phyloP scores from a whole-genome alignment of 2,113 vertebrate species.

The Pithys albifrons region DNA sequence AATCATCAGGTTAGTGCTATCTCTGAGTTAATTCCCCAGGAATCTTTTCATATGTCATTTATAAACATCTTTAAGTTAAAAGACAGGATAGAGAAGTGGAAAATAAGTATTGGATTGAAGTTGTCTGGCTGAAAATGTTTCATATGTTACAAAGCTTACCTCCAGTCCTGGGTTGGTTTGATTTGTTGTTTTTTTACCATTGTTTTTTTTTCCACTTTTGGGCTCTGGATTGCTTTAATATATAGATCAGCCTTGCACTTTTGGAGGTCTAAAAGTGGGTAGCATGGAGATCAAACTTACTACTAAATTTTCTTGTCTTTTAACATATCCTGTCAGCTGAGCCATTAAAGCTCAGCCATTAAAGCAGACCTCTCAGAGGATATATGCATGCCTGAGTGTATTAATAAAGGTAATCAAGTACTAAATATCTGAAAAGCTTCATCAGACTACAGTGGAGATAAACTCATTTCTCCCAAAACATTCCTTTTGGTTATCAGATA shows the following conservation, averaged over 20 bases:
- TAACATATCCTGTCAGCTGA: neutral
- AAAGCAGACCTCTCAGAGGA: slow-evolving; percentile 1
- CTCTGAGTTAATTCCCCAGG: neutral
- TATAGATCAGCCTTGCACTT: neutral
- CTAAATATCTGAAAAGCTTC: slow-evolving; percentile 23
- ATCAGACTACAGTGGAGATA: neutral
- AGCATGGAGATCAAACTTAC: neutral
- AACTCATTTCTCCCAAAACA: neutral
- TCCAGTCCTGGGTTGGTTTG: neutral
- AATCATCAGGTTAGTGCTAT: neutral
- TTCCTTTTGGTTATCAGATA: neutral
- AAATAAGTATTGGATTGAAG: neutral
- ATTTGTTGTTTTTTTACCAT: neutral
- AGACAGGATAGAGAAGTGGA: neutral
- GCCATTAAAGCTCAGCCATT: neutral
- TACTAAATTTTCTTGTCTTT: neutral
- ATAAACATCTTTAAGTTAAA: neutral
- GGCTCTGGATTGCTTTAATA: neutral
- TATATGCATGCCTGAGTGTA: neutral
- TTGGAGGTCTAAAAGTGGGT: neutral
- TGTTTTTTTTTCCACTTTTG: neutral
- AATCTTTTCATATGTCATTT: neutral
- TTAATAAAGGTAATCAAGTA: slow-evolving; percentile 16
- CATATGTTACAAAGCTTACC: neutral
- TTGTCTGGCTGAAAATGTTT: neutral